phyloP scores from a whole-genome alignment of 2,797 vertebrate species.

The Sebastes nivosus region DNA sequence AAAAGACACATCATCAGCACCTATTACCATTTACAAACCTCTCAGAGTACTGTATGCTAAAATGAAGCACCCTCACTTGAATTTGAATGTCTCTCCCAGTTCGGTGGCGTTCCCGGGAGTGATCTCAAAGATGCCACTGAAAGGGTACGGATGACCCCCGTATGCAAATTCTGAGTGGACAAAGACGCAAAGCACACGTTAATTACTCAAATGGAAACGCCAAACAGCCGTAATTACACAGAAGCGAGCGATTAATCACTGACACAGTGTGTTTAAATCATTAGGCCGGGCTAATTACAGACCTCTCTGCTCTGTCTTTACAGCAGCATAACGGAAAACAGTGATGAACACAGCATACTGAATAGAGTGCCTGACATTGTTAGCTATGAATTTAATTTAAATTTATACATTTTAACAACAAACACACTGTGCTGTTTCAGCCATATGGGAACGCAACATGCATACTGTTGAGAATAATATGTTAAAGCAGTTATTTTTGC shows the following conservation, averaged over 20 bases:
- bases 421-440: background rate
- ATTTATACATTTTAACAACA: background rate
- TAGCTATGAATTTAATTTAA: background rate
- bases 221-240: slow-evolving; percentile 50
- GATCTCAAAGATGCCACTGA: slow-evolving; percentile 94
- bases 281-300: slow-evolving; percentile 53
- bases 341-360: background rate
- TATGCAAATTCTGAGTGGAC: slow-evolving; percentile 90
- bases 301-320: slow-evolving; percentile 22
- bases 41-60: background rate
- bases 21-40: background rate
- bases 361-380: background rate
- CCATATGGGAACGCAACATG: background rate
- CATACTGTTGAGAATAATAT: background rate
- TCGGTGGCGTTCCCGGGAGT: slow-evolving; percentile 89
- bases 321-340: slow-evolving; percentile 22
- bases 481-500: background rate
- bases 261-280: slow-evolving; percentile 42
- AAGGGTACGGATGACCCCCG: slow-evolving; percentile 92
- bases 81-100: slow-evolving; percentile 94
- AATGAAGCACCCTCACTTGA: slow-evolving; percentile 85
- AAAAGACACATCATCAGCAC: background rate
- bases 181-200: slow-evolving; percentile 23
- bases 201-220: background rate
- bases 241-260: slow-evolving; percentile 30